phyloP scores from a whole-genome alignment of 2,113 vertebrate species.

The Epinephelus moara region DNA sequence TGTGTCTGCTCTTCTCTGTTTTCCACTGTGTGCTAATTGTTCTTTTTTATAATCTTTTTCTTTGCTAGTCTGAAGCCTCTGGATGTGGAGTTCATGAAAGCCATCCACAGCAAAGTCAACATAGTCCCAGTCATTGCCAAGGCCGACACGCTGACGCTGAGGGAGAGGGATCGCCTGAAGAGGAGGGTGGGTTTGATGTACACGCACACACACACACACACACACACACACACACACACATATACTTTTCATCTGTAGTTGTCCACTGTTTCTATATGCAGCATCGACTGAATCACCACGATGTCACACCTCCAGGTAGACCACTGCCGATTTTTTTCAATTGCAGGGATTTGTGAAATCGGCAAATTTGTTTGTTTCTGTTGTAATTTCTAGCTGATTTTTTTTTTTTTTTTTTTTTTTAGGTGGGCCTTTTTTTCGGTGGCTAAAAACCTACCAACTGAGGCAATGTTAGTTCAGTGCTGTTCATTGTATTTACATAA shows the following conservation, averaged over 20 bases:
- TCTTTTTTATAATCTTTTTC: background rate
- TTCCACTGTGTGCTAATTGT: background rate
- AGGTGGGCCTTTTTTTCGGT: no score
- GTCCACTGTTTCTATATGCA: background rate
- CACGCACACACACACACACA: slow-evolving; percentile 13
- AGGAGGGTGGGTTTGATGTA: slow-evolving; percentile 83
- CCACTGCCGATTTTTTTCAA: no score
- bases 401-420: no score
- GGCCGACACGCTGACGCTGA: slow-evolving; percentile 90
- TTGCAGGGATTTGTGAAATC: no score
- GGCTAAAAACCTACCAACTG: no score
- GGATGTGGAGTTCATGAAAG: slow-evolving; percentile 94
- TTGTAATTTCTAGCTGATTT: no score
- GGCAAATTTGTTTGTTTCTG: no score
- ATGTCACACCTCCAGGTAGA: no score
- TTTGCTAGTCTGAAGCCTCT: slow-evolving; percentile 88
- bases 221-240: background rate
- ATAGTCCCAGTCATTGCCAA: slow-evolving; percentile 94
- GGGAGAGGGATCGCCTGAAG: slow-evolving; percentile 91
- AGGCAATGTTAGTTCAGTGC: no score
- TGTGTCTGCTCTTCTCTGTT: background rate
- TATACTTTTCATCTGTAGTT: background rate
- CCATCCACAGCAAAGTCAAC: slow-evolving; percentile 94
- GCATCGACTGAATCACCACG: no score
- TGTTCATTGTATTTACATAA: no score